Percentiles rank a stretch among this genome's conserved stretches.
Conservation (phyloP, 1,140 invertebrate species). For the Drosophila parvula region DNA sequence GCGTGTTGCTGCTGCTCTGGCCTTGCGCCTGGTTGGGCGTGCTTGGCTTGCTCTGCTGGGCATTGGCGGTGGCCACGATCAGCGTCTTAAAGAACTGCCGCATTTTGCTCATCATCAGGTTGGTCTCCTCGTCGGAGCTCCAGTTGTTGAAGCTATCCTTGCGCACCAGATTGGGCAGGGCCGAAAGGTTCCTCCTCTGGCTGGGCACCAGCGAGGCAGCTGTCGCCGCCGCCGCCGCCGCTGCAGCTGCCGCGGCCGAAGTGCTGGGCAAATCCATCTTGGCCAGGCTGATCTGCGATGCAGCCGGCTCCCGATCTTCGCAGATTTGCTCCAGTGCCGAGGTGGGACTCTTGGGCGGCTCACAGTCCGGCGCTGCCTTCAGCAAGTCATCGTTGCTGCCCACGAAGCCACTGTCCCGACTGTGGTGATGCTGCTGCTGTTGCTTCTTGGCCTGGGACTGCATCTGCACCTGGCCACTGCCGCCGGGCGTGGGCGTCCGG, state of each 20-base stretch:
- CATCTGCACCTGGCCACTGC: constrained; percentile 37
- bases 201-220: background rate
- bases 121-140: constrained; percentile 96
- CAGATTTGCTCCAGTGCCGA: constrained; percentile 73
- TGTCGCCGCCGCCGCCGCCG: background rate
- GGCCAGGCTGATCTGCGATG: constrained; percentile 58
- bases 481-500: constrained; percentile 85
- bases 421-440: constrained; percentile 87
- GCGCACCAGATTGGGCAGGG: constrained; percentile 84
- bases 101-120: constrained; percentile 97
- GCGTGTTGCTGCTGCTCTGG: constrained; percentile 66
- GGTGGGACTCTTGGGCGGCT: constrained; percentile 69
- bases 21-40: constrained; percentile 85
- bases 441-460: constrained; percentile 76
- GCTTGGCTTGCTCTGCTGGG: constrained; percentile 83
- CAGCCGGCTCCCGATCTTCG: constrained; percentile 76
- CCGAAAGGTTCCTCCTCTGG: constrained; percentile 27
- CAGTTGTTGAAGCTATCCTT: constrained; percentile 97
- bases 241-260: constrained; percentile 14
- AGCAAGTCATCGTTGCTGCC: constrained; percentile 94
- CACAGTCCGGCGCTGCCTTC: constrained; percentile 87
- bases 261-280: constrained; percentile 67
- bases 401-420: constrained; percentile 93
- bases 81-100: constrained; percentile 95
- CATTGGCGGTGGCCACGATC: constrained; percentile 88